Percentiles rank a stretch among this genome's conserved stretches.
phyloP scores from a whole-genome alignment of 2,797 vertebrate genomes.

The Gymnothorax javanicus region DNA sequence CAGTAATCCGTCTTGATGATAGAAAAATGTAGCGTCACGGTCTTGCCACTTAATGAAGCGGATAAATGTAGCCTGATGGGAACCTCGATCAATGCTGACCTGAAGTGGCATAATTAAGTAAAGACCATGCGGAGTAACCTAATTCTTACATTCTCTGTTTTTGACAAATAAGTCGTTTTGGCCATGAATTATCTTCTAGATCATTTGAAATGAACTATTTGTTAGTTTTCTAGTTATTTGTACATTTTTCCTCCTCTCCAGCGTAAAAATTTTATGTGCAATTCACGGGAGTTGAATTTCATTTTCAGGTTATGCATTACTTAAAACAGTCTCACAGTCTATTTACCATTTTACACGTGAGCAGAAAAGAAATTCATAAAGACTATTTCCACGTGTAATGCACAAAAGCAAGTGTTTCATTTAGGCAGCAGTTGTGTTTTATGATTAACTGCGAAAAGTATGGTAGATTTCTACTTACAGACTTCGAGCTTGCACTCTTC shows the following conservation, averaged over 20 bases:
- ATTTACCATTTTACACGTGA: background rate
- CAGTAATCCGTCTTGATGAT: background rate
- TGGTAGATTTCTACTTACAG: conserved; percentile 15
- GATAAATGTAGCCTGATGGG: background rate
- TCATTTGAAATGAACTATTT: background rate
- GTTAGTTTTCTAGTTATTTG: background rate
- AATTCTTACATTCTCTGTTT: background rate
- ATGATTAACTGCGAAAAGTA: background rate
- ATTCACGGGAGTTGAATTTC: background rate
- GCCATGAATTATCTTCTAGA: background rate
- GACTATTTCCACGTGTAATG: background rate
- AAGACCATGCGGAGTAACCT: background rate
- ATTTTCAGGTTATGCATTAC: background rate
- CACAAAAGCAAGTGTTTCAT: conserved; percentile 1
- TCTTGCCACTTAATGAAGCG: background rate
- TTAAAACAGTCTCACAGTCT: background rate
- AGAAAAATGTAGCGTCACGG: background rate
- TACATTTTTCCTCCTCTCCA: background rate
- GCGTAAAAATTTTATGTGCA: background rate
- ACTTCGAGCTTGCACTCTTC: background rate
- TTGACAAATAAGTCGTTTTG: background rate
- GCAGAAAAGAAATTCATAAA: background rate
- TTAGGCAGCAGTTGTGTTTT: background rate
- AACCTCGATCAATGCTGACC: background rate
- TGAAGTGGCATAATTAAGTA: background rate